A percentile compares a stretch with the other conserved stretches of the same genome.
These are phyloP conservation scores for Pampusana beccarii DNA, from an alignment of 2,113 vertebrate genomes.

Conservation along the genomic window DNA sequence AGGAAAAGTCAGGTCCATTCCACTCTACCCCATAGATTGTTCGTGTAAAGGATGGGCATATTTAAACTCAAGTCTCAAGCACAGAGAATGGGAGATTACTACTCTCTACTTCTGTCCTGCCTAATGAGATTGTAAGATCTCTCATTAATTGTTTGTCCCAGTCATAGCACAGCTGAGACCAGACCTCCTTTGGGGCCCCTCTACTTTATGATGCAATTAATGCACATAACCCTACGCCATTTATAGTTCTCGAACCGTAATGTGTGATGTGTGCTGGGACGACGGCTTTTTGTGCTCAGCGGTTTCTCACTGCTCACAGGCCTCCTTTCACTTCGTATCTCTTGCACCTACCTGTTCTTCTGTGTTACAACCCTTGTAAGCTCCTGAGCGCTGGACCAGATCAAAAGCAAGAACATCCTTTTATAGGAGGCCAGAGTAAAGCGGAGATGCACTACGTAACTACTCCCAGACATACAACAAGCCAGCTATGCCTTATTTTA, in stretches of 20 bases:
- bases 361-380: neutral
- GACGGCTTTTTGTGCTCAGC: neutral
- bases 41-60: neutral
- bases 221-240: neutral
- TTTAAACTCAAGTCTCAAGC: neutral
- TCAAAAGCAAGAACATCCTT: neutral
- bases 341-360: neutral
- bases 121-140: neutral
- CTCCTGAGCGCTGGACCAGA: neutral
- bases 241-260: neutral
- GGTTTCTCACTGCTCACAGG: neutral
- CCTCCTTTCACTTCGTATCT: neutral
- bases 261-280: accelerated
- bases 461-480: neutral
- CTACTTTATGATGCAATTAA: conserved; percentile 17
- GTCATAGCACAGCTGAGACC: neutral
- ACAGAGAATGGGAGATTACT: neutral
- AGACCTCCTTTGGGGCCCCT: neutral
- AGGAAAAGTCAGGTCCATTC: neutral
- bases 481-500: neutral
- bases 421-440: neutral
- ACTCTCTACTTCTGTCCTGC: neutral
- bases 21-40: neutral
- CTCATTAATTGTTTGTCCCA: conserved; percentile 20
- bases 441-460: neutral